Percentiles rank a stretch among this genome's conserved stretches.
phyloP scores from a whole-genome alignment of 2,797 vertebrate genomes.

The Glyptemys insculpta region DNA sequence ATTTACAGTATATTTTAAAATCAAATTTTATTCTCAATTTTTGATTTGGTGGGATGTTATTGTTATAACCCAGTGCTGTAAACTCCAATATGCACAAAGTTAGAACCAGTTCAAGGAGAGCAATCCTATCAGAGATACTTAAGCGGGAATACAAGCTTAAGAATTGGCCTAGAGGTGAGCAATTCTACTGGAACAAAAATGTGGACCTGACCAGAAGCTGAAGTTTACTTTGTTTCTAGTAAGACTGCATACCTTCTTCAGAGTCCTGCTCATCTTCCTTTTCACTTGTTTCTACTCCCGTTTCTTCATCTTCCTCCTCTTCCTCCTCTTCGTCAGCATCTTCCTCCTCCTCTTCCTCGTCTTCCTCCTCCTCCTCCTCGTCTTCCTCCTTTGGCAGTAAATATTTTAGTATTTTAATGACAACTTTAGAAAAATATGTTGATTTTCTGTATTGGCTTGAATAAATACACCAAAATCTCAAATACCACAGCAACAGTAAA shows the following conservation, averaged over 20 bases:
- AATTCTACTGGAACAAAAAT: background rate
- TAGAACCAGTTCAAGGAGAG: background rate
- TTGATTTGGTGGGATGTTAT: background rate
- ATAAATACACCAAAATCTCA: background rate
- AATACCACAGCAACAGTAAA: background rate
- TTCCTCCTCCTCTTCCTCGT: slow-evolving; percentile 44
- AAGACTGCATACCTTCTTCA: slow-evolving; percentile 87
- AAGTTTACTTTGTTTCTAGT: background rate
- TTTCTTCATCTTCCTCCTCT: slow-evolving; percentile 78
- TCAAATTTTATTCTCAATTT: background rate
- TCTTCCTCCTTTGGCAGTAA: slow-evolving; percentile 61
- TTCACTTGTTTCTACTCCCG: slow-evolving; percentile 84
- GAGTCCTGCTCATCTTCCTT: slow-evolving; percentile 90
- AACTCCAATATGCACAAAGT: background rate
- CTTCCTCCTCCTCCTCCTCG: slow-evolving; percentile 21
- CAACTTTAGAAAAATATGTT: background rate
- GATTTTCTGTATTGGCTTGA: background rate
- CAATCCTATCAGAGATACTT: background rate
- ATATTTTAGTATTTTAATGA: background rate
- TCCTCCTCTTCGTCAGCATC: slow-evolving; percentile 78
- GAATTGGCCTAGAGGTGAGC: background rate
- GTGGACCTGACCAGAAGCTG: background rate
- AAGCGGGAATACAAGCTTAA: background rate
- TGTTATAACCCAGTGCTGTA: background rate
- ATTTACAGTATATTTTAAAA: background rate